Conservation (phyloP, 2,888 invertebrate genomes). For the Synergus itoensis region DNA sequence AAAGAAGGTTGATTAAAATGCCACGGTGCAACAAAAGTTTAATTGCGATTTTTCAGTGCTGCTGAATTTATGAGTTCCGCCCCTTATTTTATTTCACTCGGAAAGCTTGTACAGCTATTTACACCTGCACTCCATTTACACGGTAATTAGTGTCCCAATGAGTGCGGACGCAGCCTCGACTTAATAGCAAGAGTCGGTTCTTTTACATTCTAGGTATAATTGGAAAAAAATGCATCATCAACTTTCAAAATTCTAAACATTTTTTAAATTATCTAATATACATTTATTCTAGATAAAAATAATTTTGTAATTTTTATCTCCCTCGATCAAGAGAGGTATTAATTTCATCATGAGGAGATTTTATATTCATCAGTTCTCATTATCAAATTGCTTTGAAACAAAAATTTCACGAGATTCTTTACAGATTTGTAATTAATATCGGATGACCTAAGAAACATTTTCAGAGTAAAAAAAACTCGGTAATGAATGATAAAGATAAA, state of each 20-base stretch:
- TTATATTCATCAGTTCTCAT: background rate
- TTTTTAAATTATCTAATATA: too few relatives aligned
- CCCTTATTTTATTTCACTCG: slow-evolving; percentile 9
- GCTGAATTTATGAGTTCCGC: slow-evolving; percentile 6
- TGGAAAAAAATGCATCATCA: background rate
- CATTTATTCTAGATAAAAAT: too few relatives aligned
- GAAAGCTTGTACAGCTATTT: background rate
- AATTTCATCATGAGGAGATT: background rate
- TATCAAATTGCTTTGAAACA: background rate
- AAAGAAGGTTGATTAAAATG: slow-evolving; percentile 23
- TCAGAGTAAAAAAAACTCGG: background rate
- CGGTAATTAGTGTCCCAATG: background rate
- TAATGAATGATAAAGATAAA: background rate
- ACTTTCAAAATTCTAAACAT: background rate
- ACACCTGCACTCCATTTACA: slow-evolving; percentile 12
- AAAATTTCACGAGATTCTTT: background rate
- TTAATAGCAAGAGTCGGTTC: background rate
- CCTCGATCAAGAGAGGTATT: background rate
- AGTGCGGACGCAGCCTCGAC: background rate
- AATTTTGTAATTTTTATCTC: background rate
- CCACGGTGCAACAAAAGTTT: slow-evolving; percentile 4
- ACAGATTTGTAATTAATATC: background rate
- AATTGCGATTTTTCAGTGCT: slow-evolving; percentile 22
- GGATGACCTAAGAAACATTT: background rate
- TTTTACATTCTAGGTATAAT: too few relatives aligned